A percentile compares a stretch with the other conserved stretches of the same genome.
phyloP scores from a whole-genome alignment of 1,140 invertebrate species.

The Bilobella aurantiaca region DNA sequence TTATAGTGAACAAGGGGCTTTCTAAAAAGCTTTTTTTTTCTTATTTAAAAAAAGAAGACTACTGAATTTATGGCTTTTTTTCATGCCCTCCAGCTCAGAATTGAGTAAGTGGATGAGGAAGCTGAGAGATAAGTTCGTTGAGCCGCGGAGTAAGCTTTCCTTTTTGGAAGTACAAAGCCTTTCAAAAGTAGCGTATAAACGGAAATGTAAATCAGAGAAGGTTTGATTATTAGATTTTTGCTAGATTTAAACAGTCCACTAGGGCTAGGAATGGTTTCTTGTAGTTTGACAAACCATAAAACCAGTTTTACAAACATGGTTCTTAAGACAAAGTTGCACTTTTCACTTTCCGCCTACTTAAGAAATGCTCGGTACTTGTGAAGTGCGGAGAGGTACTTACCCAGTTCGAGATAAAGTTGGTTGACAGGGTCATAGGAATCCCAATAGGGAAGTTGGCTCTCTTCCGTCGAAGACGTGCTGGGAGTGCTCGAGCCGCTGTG shows the following conservation, averaged over 20 bases:
- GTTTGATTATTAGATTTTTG: no score
- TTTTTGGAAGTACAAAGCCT: neutral
- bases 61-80: neutral
- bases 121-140: neutral
- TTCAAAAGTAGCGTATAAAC: no score
- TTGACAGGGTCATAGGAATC: slow-evolving; percentile 42
- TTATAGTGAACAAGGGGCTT: slow-evolving; percentile 4
- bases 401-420: slow-evolving; percentile 42
- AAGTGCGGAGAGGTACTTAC: slow-evolving; percentile 39
- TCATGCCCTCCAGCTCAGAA: neutral
- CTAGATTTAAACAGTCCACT: no score
- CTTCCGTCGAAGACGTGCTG: slow-evolving; percentile 33
- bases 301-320: neutral
- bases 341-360: no score
- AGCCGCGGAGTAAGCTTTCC: neutral
- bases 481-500: no score
- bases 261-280: no score
- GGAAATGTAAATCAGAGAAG: neutral
- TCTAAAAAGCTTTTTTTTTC: neutral
- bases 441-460: slow-evolving; percentile 37
- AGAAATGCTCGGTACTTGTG: no score
- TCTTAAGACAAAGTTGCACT: no score
- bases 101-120: neutral
- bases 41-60: neutral
- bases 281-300: no score